Conservation (phyloP, 2,888 invertebrate species). For the Drosophila pegasa region DNA sequence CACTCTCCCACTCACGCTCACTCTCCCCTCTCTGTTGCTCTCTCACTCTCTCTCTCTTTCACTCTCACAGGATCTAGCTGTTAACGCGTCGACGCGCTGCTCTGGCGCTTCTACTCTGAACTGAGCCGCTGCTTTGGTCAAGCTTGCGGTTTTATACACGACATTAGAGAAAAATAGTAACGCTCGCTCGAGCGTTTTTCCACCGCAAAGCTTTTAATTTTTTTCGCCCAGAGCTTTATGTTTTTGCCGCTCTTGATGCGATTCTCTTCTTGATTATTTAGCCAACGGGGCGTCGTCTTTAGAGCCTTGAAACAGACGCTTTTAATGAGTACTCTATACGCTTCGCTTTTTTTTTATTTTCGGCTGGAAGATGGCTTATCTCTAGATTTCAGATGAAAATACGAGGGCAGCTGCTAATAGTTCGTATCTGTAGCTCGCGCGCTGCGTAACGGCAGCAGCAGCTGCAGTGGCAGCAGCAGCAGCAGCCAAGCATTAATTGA, state of each 20-base stretch:
- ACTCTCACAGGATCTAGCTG: constrained; percentile 38
- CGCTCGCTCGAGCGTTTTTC: constrained; percentile 48
- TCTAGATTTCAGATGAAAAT: constrained; percentile 64
- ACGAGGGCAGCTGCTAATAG: constrained; percentile 47
- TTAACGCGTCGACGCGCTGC: constrained; percentile 55
- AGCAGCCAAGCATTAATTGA: constrained; percentile 58
- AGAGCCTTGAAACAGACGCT: constrained; percentile 62
- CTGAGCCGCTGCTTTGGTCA: constrained; percentile 72
- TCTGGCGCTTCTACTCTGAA: constrained; percentile 71
- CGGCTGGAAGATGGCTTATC: constrained; percentile 65
- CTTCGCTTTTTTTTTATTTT: constrained; percentile 26
- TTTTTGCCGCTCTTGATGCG: constrained; percentile 1
- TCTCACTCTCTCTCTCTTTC: background rate
- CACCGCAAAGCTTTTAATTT: constrained; percentile 34
- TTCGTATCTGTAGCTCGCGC: constrained; percentile 5
- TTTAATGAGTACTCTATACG: constrained; percentile 63
- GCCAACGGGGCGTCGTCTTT: constrained; percentile 36
- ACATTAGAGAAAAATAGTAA: constrained; percentile 63
- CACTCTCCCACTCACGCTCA: background rate
- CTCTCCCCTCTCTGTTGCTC: background rate
- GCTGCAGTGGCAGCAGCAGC: constrained; percentile 24
- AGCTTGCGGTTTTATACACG: constrained; percentile 81
- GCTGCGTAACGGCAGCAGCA: constrained; percentile 4
- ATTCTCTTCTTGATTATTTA: constrained; percentile 18
- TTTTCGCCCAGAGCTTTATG: constrained; percentile 48